Evolutionary conservation across 2,797 vertebrate species (phyloP), one percentile per base, ranked within the genome.

Genomic region (Oreochromis mossambicus): DNA sequence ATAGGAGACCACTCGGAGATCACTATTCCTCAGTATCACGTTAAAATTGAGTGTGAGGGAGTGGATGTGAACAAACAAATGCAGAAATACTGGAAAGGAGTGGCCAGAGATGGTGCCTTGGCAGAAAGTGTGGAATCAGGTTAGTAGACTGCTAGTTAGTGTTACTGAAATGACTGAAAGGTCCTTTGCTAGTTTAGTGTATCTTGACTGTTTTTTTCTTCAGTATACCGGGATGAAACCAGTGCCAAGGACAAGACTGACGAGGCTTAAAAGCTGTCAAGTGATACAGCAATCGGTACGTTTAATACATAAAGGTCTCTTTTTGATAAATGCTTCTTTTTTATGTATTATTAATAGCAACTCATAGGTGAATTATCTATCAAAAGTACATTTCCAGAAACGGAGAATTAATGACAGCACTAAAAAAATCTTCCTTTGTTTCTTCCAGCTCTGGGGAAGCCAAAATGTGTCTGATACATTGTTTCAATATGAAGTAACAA

Each of bases 1-100:
- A 85, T 89, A 66, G 24, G 1, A 26, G 75, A 89, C 5, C 77
- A 94, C 78, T 43, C 91, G 14, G 91, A 88, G 26, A 52, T 83
- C 34, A 70, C 75, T 54, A 81, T 97, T 24, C 95, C 94, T 80
- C 91, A 96, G 4, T 97, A 95, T 84, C 38, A 90, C 46, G 97
- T 98, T 58, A 92, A 96, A 58, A 43, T 98, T 34, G 92, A 96
- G 63, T 91, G 92, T 76, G 94, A 96, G 52, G 95, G 94, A 2
- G 68, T 87, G 48, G 82, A 79, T 54, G 91, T 98, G 75, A 97
- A 95, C 85, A 26, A 7, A 15, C 6, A 91, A 29, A 97, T 98
- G 97, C 91, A 86, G 77, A 81, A 87, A 50, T 96, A 97, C 84
- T 97, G 96, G 95, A 94, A 77, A 81, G 9, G 2, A 76, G 38